Base-by-base conservation (phyloP, 2,888 invertebrate genomes). In the Plagodis dolabraria region DNA sequence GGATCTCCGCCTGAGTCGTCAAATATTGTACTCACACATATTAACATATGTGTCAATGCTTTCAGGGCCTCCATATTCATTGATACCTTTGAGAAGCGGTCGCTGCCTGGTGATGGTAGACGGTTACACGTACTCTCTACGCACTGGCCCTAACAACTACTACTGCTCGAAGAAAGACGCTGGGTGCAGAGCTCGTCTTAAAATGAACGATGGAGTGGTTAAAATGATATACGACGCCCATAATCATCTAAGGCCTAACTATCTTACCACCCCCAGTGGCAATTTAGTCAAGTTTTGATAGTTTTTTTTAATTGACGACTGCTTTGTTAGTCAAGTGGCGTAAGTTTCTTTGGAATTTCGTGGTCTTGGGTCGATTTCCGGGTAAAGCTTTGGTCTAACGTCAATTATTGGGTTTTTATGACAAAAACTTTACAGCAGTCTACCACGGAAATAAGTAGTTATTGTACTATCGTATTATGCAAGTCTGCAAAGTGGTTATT, bases 141-240 rank as follows among this genome's bases (percentile, higher is more conserved):
- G 47, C 11, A 53, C 47, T 43, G 55, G 57, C 0, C 55, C 52
- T 5, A 60, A 43, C 33, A 53, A 45, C 9, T 68, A 57, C 40
- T 65, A 62, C 51, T 69, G 63, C 44, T 61, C 69, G 0, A 65
- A 68, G 54, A 70, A 69, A 45, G 67, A 68, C 42, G 38, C 59
- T 0, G 71, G 70, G 0, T 73, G 72, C 12, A 71, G 63, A 51
- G 69, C 70, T 5, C 61, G 69, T 7, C 56, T 72, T 4, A 70
- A 65, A 11, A 43, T 75, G 60, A 54, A 59, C 44, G 46, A 59
- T 7, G 60, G 55, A 5, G 40, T 10, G 22, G 47, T 45, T 8
- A 60, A 61, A n/a, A 59, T 50, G 35, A 60, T 64, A n/a, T 44
- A 56, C 8, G 64, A 66, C n/a, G 54, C 56, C 10, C 62, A 71